Evolutionary conservation across 2,888 invertebrate species (phyloP).

Genomic region (Rhyacophila evoluta): DNA sequence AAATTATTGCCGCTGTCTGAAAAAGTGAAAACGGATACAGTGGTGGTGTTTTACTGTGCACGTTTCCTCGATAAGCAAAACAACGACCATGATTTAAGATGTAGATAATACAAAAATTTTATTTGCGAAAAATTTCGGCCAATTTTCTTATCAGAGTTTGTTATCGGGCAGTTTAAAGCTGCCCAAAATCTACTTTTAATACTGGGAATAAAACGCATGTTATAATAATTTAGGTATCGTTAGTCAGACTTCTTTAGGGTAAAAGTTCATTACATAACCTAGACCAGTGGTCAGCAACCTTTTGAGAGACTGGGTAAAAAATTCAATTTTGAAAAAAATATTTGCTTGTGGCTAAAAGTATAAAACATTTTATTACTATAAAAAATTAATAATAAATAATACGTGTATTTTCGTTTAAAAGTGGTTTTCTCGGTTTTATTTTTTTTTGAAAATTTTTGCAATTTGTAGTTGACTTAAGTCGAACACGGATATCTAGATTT

Average conservation of each 20-base stretch:
- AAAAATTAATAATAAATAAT: too few species aligned
- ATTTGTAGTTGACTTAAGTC: too few species aligned
- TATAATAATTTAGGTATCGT: neutral
- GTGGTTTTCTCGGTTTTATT: too few species aligned
- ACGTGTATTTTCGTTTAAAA: too few species aligned
- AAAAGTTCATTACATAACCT: too few species aligned
- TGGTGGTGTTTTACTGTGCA: neutral
- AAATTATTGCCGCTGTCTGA: neutral
- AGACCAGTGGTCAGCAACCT: too few species aligned
- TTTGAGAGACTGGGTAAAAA: too few species aligned
- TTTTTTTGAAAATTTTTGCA: too few species aligned
- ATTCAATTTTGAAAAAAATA: too few species aligned
- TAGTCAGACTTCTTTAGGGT: neutral
- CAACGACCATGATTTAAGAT: neutral
- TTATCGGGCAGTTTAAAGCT: neutral
- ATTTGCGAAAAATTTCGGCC: conserved; percentile 8
- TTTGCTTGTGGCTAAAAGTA: too few species aligned
- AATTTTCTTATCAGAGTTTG: neutral
- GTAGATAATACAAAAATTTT: neutral
- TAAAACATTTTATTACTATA: too few species aligned
- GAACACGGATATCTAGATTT: too few species aligned
- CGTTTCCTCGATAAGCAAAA: neutral
- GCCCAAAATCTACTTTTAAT: neutral
- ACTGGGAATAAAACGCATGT: neutral
- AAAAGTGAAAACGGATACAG: neutral